These are phyloP conservation scores for Hypsibius dujardini DNA, from an alignment of 1,140 invertebrate genomes.

Conservation along the genomic window DNA sequence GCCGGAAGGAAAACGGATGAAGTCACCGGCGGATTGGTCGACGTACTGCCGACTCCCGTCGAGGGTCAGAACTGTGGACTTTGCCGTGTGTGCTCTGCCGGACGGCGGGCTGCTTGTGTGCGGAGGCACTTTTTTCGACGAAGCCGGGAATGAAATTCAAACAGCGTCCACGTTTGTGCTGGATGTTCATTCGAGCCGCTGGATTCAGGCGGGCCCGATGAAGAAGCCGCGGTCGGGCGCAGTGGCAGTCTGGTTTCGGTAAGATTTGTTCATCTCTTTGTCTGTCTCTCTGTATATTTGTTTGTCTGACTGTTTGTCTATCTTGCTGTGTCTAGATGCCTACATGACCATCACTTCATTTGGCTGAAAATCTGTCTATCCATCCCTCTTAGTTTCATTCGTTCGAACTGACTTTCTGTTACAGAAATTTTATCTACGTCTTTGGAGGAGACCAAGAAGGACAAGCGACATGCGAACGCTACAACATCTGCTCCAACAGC, in stretches of 20 bases:
- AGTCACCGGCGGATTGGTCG: neutral
- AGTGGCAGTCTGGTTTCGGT: conserved; percentile 1
- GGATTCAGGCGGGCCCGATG: conserved; percentile 7
- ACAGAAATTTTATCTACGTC: conserved; percentile 13
- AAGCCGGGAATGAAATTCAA: neutral
- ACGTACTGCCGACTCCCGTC: neutral
- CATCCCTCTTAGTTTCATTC: no score
- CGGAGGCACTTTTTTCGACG: neutral
- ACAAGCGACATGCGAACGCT: neutral
- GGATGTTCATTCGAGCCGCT: neutral
- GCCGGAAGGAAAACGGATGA: neutral
- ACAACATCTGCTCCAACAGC: neutral
- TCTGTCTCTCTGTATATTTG: neutral
- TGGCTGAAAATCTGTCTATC: neutral
- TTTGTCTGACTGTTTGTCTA: no score
- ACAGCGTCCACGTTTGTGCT: neutral
- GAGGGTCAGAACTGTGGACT: neutral
- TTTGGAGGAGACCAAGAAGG: neutral
- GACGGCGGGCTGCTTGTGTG: neutral
- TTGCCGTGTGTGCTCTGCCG: neutral
- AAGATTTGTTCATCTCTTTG: neutral
- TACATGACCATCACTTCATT: neutral
- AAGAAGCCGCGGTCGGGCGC: neutral
- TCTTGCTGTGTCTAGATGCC: neutral
- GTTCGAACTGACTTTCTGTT: neutral